Base-by-base conservation (phyloP, 2,888 invertebrate genomes). In the Ochlodes sylvanus region DNA sequence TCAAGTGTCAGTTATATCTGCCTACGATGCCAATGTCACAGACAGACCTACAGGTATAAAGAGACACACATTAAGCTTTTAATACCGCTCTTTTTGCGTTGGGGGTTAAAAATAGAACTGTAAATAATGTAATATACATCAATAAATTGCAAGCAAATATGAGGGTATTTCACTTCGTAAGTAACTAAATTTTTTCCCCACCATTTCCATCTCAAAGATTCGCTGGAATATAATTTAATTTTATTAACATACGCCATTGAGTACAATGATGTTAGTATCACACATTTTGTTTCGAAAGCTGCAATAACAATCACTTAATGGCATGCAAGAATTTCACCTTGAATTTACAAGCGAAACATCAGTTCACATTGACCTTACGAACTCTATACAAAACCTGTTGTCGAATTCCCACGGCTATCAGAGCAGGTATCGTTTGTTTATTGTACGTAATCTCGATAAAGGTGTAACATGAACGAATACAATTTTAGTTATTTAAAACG, bases 361-460 rank as follows among this genome's bases (percentile, higher is more conserved):
- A 56, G 56, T 44, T 83, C 78, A 77, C 80, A 83, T 81, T 80
- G 83, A 83, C 80, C 83, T 81, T 81, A 79, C 79, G 78, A 70
- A 70, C 73, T 76, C 66, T 74, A 68, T 69, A 72, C 72, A 75
- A 73, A 75, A 72, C 63, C 67, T 73, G 74, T 73, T 72, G 68
- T 17, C 44, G 54, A 58, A 57, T 71, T 77, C 76, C 69, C 77
- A 75, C 76, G 76, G 61, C 65, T 69, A 72, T 72, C 71, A 42
- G 44, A 7, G 41, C n/a, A 54, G 50, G 21, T 42, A 19, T 19
- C 42, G 27, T 42, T 32, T 44, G 54, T 17, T 34, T 41, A 52
- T 9, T 12, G 52, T 27, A 32, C 27, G 27, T 60, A 60, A 66
- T 60, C 60, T 66, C 2, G 58, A 64, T 57, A 3, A 42, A 42